phyloP scores from a whole-genome alignment of 2,113 vertebrate species.

The Chiloscyllium plagiosum region DNA sequence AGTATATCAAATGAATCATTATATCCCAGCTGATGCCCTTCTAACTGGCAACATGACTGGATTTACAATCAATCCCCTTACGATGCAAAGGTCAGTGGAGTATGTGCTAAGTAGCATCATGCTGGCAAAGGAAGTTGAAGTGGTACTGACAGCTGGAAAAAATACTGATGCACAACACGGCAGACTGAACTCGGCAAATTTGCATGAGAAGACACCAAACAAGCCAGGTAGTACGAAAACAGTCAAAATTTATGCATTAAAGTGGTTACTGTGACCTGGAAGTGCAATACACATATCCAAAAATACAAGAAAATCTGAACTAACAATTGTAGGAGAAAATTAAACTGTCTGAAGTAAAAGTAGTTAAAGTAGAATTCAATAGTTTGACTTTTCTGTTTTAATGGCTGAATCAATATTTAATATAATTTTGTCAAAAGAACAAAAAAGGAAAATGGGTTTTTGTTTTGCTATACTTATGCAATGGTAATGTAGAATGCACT shows the following conservation, averaged over 20 bases:
- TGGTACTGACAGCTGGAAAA: not conserved
- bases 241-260: not conserved
- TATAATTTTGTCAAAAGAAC: not conserved
- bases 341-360: not conserved
- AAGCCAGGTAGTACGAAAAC: not conserved
- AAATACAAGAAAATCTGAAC: not conserved
- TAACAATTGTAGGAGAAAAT: not conserved
- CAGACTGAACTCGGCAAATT: not conserved
- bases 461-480: not conserved
- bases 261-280: not conserved
- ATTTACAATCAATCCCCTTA: slow-evolving; percentile 48
- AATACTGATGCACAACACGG: not conserved
- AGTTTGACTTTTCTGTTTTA: not conserved
- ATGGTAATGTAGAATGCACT: not conserved
- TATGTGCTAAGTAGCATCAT: slow-evolving; percentile 45
- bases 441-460: not conserved
- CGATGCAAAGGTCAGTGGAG: slow-evolving; percentile 62
- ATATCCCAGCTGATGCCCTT: slow-evolving; percentile 60
- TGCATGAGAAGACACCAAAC: not conserved
- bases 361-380: not conserved
- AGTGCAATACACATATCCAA: not conserved
- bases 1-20: slow-evolving; percentile 64
- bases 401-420: not conserved
- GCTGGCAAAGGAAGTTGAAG: slow-evolving; percentile 1
- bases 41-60: slow-evolving; percentile 59